Evolutionary conservation across 2,113 vertebrate species (phyloP).

Genomic region (Toxotes chatareus): DNA sequence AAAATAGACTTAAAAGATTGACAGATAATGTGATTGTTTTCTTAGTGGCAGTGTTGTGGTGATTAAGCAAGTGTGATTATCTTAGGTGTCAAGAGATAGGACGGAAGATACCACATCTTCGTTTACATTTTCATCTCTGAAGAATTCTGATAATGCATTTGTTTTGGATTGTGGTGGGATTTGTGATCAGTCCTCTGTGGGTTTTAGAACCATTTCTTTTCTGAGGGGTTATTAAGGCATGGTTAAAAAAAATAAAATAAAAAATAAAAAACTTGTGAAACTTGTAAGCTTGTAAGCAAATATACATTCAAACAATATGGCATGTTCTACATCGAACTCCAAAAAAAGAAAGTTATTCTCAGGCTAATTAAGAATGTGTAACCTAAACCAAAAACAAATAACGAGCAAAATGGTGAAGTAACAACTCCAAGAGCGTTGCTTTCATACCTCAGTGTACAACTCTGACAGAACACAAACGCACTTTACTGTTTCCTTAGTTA

Average conservation of each 20-base stretch:
- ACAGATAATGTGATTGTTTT: slow-evolving; percentile 76
- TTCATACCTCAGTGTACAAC: background rate
- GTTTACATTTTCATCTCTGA: slow-evolving; percentile 51
- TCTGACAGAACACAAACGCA: background rate
- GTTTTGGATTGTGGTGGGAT: slow-evolving; percentile 41
- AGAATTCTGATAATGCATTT: slow-evolving; percentile 56
- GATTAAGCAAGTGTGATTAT: slow-evolving; percentile 74
- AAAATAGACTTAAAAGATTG: slow-evolving; percentile 77
- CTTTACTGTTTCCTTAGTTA: background rate
- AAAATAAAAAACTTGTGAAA: background rate
- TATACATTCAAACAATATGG: background rate
- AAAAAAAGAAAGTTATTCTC: background rate
- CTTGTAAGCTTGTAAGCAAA: background rate
- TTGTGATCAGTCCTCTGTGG: slow-evolving; percentile 41
- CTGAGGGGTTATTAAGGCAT: background rate
- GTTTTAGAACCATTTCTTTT: slow-evolving; percentile 17
- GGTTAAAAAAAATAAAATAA: background rate
- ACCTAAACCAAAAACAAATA: background rate
- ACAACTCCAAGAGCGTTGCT: too few species aligned
- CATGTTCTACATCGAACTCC: background rate
- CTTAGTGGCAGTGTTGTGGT: slow-evolving; percentile 54
- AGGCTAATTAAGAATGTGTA: background rate
- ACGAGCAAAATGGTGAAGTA: background rate
- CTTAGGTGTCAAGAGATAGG: slow-evolving; percentile 65
- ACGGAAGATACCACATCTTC: slow-evolving; percentile 59